A percentile compares a stretch with the other conserved stretches of the same genome.
Evolutionary conservation across 1,140 invertebrate genomes (phyloP).

Genomic region (Hylyphantes graminicola): DNA sequence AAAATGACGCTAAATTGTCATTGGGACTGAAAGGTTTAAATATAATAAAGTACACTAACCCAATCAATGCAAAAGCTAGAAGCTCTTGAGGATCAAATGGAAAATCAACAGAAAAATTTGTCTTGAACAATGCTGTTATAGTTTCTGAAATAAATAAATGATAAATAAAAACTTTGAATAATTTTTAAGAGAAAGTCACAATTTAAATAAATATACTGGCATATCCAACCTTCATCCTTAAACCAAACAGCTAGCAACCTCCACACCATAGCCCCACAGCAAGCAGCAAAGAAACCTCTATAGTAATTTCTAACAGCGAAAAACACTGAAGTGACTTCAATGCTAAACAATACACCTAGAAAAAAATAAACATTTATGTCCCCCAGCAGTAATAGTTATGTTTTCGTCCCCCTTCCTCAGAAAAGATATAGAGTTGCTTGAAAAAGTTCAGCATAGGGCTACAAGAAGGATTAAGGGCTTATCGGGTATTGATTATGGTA

Average conservation of each 20-base stretch:
- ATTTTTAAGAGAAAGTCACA: neutral
- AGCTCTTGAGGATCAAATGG: conserved; percentile 98
- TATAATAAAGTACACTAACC: conserved; percentile 74
- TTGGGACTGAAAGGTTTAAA: too few species aligned
- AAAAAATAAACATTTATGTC: too few species aligned
- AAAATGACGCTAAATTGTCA: too few species aligned
- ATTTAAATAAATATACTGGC: neutral
- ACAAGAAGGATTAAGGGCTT: too few species aligned
- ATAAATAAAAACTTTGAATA: neutral
- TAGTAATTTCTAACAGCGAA: conserved; percentile 99
- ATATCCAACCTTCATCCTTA: conserved; percentile 77
- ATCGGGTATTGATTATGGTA: too few species aligned
- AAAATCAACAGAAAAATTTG: conserved; percentile 94
- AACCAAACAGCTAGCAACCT: conserved; percentile 94
- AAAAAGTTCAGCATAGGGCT: too few species aligned
- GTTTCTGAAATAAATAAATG: conserved; percentile 76
- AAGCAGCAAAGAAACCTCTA: conserved; percentile 98
- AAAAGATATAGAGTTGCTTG: too few species aligned
- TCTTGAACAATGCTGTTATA: conserved; percentile 95
- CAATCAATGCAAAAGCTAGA: conserved; percentile 93
- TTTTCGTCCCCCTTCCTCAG: too few species aligned
- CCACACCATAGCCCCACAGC: conserved; percentile 96
- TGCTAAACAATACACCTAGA: conserved; percentile 93
- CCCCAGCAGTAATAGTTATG: too few species aligned
- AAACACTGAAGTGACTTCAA: conserved; percentile 98